Evolutionary conservation across 1,140 invertebrate species (phyloP).

Genomic region (Procambarus virginalis): DNA sequence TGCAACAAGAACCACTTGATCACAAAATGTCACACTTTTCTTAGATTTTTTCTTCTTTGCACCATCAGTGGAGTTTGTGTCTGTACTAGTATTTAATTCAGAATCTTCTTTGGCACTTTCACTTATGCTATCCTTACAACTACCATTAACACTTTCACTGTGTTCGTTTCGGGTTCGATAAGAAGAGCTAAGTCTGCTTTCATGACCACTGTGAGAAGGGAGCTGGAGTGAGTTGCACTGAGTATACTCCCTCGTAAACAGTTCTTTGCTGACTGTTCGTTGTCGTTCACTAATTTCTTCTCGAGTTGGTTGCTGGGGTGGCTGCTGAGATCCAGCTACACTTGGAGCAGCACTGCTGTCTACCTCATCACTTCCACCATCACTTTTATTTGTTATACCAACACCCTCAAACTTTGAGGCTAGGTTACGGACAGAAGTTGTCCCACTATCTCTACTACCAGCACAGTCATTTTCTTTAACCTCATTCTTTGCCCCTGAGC

Average conservation of each 20-base stretch:
- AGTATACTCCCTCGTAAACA: slow-evolving; percentile 69
- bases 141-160: slow-evolving; percentile 24
- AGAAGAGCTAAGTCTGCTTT: slow-evolving; percentile 61
- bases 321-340: slow-evolving; percentile 1
- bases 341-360: slow-evolving; percentile 35
- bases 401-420: slow-evolving; percentile 86
- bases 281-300: slow-evolving; percentile 41
- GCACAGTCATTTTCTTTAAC: slow-evolving; percentile 78
- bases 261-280: slow-evolving; percentile 52
- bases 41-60: slow-evolving; percentile 76
- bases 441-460: slow-evolving; percentile 9
- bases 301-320: slow-evolving; percentile 1
- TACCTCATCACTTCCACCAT: slow-evolving; percentile 67
- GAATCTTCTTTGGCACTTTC: slow-evolving; percentile 64
- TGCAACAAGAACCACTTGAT: slow-evolving; percentile 92
- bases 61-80: slow-evolving; percentile 63
- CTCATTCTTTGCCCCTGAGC: slow-evolving; percentile 25
- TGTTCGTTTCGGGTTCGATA: slow-evolving; percentile 52
- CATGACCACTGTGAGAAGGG: slow-evolving; percentile 68
- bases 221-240: slow-evolving; percentile 69
- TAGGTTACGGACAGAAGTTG: slow-evolving; percentile 81
- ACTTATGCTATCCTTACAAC: slow-evolving; percentile 16
- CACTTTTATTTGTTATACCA: slow-evolving; percentile 20
- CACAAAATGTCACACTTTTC: slow-evolving; percentile 94
- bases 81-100: slow-evolving; percentile 66